phyloP scores from a whole-genome alignment of 2,888 invertebrate species.

The Rhodophaea formosa region DNA sequence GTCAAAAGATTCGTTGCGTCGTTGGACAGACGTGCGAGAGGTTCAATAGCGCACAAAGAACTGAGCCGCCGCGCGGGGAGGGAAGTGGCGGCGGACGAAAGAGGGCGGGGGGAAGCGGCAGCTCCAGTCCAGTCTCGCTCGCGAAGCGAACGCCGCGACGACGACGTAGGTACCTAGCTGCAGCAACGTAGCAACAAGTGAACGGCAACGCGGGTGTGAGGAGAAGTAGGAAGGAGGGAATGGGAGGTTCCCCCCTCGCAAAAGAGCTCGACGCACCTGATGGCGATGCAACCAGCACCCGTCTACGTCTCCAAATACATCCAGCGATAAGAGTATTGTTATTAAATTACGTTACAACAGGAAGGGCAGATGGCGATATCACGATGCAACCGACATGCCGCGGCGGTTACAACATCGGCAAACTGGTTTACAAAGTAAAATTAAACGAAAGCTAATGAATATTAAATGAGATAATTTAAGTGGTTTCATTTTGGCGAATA shows the following conservation, averaged over 20 bases:
- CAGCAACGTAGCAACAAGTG: constrained; percentile 78
- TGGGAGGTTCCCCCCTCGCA: constrained; percentile 50
- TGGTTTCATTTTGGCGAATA: background rate
- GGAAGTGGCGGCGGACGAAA: constrained; percentile 55
- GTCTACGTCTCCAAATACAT: constrained; percentile 43
- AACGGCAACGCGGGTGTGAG: constrained; percentile 66
- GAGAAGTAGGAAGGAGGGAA: constrained; percentile 40
- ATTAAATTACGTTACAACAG: constrained; percentile 43
- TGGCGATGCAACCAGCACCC: constrained; percentile 44
- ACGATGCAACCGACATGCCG: constrained; percentile 33
- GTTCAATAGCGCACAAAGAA: constrained; percentile 76
- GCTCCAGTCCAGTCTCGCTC: constrained; percentile 68
- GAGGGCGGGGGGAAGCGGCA: constrained; percentile 54
- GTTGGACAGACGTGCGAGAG: constrained; percentile 62
- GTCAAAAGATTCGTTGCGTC: constrained; percentile 51
- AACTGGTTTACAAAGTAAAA: constrained; percentile 10
- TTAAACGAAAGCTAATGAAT: background rate
- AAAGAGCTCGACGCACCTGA: constrained; percentile 63
- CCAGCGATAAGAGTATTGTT: constrained; percentile 33
- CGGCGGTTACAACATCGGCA: constrained; percentile 29
- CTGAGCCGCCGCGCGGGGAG: constrained; percentile 76
- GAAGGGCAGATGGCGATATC: constrained; percentile 67
- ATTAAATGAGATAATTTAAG: background rate
- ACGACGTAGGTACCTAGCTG: constrained; percentile 54
- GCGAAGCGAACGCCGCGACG: too few species aligned